phyloP scores from a whole-genome alignment of 2,888 invertebrate species.

The Hyppa rectilinea region DNA sequence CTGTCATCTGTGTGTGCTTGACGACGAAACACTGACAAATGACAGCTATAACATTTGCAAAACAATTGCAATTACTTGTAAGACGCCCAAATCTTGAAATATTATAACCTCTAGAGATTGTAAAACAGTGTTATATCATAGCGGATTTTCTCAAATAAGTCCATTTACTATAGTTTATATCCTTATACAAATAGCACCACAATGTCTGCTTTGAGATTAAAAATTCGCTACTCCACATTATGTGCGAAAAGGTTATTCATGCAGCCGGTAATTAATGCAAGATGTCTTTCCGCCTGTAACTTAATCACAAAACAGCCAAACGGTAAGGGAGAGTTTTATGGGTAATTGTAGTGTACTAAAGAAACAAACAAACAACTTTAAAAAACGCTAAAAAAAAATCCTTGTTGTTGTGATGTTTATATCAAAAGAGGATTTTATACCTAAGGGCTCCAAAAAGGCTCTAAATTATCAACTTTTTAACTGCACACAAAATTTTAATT shows the following conservation, averaged over 20 bases:
- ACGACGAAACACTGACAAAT: too few relatives aligned
- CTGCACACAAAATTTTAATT: too few relatives aligned
- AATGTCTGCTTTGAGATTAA: constrained; percentile 83
- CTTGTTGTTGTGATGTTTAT: too few relatives aligned
- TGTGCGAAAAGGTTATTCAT: constrained; percentile 78
- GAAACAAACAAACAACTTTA: too few relatives aligned
- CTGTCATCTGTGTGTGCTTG: too few relatives aligned
- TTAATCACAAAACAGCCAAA: constrained; percentile 57
- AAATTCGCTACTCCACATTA: constrained; percentile 72
- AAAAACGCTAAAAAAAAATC: too few relatives aligned
- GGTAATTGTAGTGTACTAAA: too few relatives aligned
- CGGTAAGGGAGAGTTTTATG: constrained; percentile 56
- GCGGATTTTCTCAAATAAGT: not conserved
- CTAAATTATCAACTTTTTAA: too few relatives aligned
- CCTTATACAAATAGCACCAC: not conserved
- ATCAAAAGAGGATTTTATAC: not conserved
- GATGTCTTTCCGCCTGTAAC: constrained; percentile 67
- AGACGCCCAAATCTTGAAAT: not conserved
- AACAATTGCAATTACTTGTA: constrained; percentile 38
- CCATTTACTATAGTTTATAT: not conserved
- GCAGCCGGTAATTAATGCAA: constrained; percentile 72
- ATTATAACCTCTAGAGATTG: constrained; percentile 1
- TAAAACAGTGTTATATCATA: not conserved
- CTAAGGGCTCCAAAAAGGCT: not conserved
- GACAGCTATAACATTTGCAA: constrained; percentile 11